Base-by-base conservation (phyloP, 2,888 invertebrate genomes). In the Axea sp. region DNA sequence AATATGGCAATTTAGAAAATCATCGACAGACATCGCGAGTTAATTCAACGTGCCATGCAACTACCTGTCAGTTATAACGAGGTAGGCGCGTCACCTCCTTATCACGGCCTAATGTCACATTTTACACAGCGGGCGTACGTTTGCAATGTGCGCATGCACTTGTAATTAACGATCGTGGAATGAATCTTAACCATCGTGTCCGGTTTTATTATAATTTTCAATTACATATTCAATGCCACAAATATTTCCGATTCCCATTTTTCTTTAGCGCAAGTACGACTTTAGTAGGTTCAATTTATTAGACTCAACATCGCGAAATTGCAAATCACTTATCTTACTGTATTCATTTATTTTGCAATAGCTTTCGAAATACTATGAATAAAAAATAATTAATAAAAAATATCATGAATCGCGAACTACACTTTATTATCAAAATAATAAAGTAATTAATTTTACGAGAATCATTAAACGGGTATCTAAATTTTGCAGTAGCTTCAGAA, bases 1-100 rank as follows among this genome's bases (percentile, higher is more conserved):
- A 64, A 76, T 62, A 72, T 68, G 41, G 75, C 71, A 78, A 80
- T 79, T 80, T 80, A 80, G 77, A 79, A 78, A 78, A 81, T 71
- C 75, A 77, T 78, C 78, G 77, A 78, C 76, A 71, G 60, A 55
- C 64, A 35, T 62, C 53, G 65, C 53, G 53, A 69, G 73, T 79
- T 80, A 80, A 81, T 73, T 33, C n/a, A n/a, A 60, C 49, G 43
- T 39, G 8, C 45, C 43, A 37, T 30, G 67, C 73, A 76, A 77
- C 67, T 67, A 72, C 67, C 72, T 47, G 49, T 59, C 71, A 47
- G 55, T 49, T 59, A 68, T 78, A 78, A 80, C 75, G 76, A 77
- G 71, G 59, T 76, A 74, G 73, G 76, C 74, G 71, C 67, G 73
- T 65, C 47, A 49, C 60, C 72, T 78, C 77, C 77, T 81, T 80